A percentile compares a stretch with the other conserved stretches of the same genome.
Evolutionary conservation across 2,888 invertebrate genomes (phyloP).

Genomic region (Serrognathus titanus): DNA sequence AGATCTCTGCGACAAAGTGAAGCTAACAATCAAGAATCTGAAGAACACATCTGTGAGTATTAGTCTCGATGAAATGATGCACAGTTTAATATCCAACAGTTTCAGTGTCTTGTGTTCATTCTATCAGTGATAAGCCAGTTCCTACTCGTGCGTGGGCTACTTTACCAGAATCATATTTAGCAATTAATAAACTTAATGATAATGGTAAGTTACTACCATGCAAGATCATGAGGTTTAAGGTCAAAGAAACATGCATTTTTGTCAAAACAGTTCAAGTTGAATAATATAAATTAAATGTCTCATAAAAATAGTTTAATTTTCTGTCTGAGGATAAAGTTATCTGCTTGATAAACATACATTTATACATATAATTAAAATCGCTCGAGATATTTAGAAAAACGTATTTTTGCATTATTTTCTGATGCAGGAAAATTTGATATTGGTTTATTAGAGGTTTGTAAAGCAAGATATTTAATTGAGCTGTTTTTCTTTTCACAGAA

Average conservation of each 20-base stretch:
- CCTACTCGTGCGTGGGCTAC: constrained; percentile 75
- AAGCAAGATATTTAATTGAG: too few relatives aligned
- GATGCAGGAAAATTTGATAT: too few relatives aligned
- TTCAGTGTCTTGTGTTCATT: constrained; percentile 42
- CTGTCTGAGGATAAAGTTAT: too few relatives aligned
- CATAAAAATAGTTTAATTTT: too few relatives aligned
- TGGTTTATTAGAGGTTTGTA: too few relatives aligned
- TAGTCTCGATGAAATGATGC: neutral
- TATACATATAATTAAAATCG: too few relatives aligned
- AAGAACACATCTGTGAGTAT: constrained; percentile 40
- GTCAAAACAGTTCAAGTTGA: too few relatives aligned
- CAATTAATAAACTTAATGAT: constrained; percentile 50
- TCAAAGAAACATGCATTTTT: neutral
- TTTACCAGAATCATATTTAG: constrained; percentile 64
- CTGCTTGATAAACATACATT: neutral
- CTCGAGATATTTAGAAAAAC: too few relatives aligned
- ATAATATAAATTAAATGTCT: too few relatives aligned
- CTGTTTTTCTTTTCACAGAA: constrained; percentile 32
- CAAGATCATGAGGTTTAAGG: neutral
- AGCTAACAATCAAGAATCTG: constrained; percentile 28
- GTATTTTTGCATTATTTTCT: too few relatives aligned
- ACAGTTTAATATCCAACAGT: neutral
- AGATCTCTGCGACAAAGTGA: constrained; percentile 22
- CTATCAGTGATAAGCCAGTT: constrained; percentile 61
- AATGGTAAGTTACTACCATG: constrained; percentile 31